Evolutionary conservation across 2,797 vertebrate species (phyloP).

Genomic region (Megalops cyprinoides): DNA sequence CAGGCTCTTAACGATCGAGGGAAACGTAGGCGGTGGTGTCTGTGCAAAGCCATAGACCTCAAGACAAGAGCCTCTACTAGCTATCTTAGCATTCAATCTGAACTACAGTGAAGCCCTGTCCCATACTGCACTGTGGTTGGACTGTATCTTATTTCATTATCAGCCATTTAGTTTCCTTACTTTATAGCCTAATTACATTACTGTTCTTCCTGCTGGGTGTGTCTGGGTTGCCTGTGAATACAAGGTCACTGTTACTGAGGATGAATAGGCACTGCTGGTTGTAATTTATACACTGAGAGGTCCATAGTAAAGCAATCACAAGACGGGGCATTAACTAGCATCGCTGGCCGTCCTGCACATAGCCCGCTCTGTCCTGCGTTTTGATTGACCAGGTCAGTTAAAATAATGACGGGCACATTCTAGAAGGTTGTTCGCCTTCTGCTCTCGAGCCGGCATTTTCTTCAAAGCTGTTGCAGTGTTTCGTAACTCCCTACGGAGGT

Average conservation of each 20-base stretch:
- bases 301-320: no score
- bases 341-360: no score
- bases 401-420: no score
- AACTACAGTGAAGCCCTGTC: background rate
- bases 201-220: background rate
- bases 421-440: no score
- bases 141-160: background rate
- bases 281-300: background rate
- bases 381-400: no score
- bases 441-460: no score
- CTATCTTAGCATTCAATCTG: background rate
- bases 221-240: background rate
- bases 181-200: background rate
- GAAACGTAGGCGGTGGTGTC: background rate
- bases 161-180: background rate
- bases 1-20: background rate
- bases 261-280: background rate
- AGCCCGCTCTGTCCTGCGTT: no score
- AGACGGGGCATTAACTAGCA: no score
- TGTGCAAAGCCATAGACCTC: background rate
- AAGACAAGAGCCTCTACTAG: background rate
- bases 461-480: no score
- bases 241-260: constrained; percentile 24
- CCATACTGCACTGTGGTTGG: background rate
- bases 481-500: no score